Evolutionary conservation across 23 tunicate genomes (phyloP).

Genomic region (Phallusia fumigata): DNA sequence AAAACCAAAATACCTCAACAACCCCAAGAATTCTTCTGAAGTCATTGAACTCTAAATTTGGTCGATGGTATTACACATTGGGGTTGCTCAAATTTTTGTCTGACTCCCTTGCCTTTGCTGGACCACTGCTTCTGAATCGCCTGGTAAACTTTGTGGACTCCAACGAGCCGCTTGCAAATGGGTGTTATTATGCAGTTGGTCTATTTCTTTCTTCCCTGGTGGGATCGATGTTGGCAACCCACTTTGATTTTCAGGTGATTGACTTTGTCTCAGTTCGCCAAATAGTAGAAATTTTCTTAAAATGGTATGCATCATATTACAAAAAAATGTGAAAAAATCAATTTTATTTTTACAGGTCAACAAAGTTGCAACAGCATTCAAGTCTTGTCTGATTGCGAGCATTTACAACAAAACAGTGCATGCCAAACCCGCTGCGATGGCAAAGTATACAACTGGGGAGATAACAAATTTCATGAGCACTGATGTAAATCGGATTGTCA

Average conservation of each 20-base stretch:
- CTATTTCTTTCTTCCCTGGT: constrained; percentile 64
- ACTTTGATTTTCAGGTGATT: constrained; percentile 85
- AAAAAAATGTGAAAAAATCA: no score
- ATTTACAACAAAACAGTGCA: constrained; percentile 65
- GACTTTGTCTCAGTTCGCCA: not conserved
- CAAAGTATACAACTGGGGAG: constrained; percentile 80
- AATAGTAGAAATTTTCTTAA: no score
- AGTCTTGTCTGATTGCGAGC: constrained; percentile 53
- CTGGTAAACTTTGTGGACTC: constrained; percentile 72
- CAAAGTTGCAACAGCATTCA: constrained; percentile 56
- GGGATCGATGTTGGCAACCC: constrained; percentile 70
- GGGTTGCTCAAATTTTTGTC: constrained; percentile 69
- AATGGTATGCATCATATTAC: no score
- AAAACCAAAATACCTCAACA: not conserved
- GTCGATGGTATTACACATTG: constrained; percentile 47
- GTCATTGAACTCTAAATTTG: constrained; percentile 51
- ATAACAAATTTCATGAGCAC: constrained; percentile 97
- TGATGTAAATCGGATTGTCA: constrained; percentile 83
- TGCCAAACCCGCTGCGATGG: constrained; percentile 45
- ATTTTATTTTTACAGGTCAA: constrained; percentile 38
- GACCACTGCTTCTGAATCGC: constrained; percentile 69
- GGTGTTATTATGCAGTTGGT: constrained; percentile 80
- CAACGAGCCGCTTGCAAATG: constrained; percentile 64
- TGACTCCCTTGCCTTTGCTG: constrained; percentile 78
- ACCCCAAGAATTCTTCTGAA: not conserved